Evolutionary conservation across 2,888 invertebrate species (phyloP).

Genomic region (Darwinula stevensoni): DNA sequence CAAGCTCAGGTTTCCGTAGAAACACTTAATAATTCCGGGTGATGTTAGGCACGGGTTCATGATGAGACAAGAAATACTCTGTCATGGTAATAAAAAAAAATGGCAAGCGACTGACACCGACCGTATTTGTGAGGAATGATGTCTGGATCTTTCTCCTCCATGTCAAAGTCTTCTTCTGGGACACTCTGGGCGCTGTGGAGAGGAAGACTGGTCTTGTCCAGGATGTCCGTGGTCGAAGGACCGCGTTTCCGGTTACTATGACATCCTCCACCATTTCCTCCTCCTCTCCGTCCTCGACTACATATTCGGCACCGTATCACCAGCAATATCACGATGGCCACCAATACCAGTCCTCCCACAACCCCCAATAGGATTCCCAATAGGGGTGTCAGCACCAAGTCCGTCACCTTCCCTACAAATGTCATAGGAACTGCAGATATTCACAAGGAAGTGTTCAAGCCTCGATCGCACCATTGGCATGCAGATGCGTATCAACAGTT

Average conservation of each 20-base stretch:
- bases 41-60: too few species aligned
- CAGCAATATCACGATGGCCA: constrained; percentile 11
- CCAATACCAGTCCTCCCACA: constrained; percentile 11
- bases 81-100: too few species aligned
- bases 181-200: background rate
- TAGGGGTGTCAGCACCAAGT: constrained; percentile 10
- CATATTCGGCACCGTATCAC: constrained; percentile 10
- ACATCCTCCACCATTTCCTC: background rate
- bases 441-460: background rate
- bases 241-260: background rate
- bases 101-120: too few species aligned
- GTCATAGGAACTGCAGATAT: too few species aligned
- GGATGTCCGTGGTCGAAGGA: background rate
- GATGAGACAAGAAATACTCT: too few species aligned
- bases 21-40: too few species aligned
- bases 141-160: constrained; percentile 27
- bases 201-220: background rate
- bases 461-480: background rate
- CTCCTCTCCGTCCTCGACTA: background rate
- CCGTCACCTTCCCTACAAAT: background rate
- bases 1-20: too few species aligned
- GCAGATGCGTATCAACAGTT: too few species aligned
- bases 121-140: constrained; percentile 25
- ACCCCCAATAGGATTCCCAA: constrained; percentile 11
- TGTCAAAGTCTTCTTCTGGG: constrained; percentile 14